Evolutionary conservation across 1,140 invertebrate genomes (phyloP), one percentile per base, ranked within the genome.

Genomic region (Metopolophium dirhodum): DNA sequence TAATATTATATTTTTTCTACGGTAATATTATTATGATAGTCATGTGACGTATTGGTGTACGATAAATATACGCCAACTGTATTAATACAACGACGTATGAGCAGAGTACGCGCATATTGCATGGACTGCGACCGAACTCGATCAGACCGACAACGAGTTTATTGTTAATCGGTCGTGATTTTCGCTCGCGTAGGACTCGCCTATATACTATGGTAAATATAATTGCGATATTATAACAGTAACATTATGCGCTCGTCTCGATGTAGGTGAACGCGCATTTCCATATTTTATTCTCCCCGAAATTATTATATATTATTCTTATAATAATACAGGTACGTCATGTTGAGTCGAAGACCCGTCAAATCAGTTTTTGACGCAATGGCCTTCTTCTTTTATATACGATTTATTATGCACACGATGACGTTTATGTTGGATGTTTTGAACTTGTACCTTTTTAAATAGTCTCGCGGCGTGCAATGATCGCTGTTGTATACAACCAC

Each of bases 381-480:
- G 37, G 45, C 35, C 22, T 89, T 89, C 51, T 57, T 57, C 54
- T 77, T 77, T n/a, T 68, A n/a, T 77, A 23, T 22, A n/a, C 61
- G 14, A 77, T n/a, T 77, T 35, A 18, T 77, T 77, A 18, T 77
- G 14, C 61, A 77, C 61, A 57, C 51, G 51, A 57, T 41, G 51
- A 89, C 88, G 88, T 57, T 57, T 49, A 26, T 57, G 57, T 89
- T 37, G 88, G 88, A 89, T 35, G 35, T 89, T 41, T 89, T 57
- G 37, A 57, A 57, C 49, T 51, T 11, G 47, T n/a, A 88, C 61
- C 61, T 7, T n/a, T 68, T 45, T 87, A 49, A 51, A 30, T 22
- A 49, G n/a, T 89, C 87, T 89, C 20, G 49, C 35, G 49, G 49
- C 35, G 49, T 57, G 88, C 88, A 88, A 88, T 35, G 20, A 49